Conservation (phyloP, 2,113 vertebrate genomes). For the Cranoglanis bouderius region DNA sequence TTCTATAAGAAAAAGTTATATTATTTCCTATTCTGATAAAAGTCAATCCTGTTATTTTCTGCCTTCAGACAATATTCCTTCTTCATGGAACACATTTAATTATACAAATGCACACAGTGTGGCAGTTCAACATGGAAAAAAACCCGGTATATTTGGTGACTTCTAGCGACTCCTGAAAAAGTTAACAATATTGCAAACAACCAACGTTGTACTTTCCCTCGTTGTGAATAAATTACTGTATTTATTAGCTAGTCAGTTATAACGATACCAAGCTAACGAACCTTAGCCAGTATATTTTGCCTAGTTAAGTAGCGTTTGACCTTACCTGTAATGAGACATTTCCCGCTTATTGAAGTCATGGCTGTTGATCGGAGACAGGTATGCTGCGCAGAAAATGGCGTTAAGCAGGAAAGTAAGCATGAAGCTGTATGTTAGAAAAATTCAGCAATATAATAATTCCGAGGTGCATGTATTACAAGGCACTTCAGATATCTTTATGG, state of each 20-base stretch:
- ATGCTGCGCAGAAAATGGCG: constrained; percentile 40
- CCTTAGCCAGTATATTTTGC: neutral
- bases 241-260: neutral
- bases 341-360: constrained; percentile 46
- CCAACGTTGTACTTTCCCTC: neutral
- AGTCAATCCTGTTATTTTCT: neutral
- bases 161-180: neutral
- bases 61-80: neutral
- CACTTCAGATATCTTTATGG: neutral
- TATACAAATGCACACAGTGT: neutral
- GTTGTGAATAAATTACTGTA: neutral
- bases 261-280: neutral
- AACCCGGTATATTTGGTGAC: neutral
- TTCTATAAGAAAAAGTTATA: too few species aligned
- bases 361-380: constrained; percentile 39
- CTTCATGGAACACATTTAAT: neutral
- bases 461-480: constrained; percentile 3
- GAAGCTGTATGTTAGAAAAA: constrained; percentile 27
- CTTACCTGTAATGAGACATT: constrained; percentile 55
- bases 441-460: neutral
- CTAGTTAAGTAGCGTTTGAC: neutral
- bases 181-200: neutral
- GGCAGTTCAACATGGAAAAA: neutral
- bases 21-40: too few species aligned
- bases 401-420: constrained; percentile 49